Conservation (phyloP, 2,113 vertebrate genomes). For the Megalops atlanticus region DNA sequence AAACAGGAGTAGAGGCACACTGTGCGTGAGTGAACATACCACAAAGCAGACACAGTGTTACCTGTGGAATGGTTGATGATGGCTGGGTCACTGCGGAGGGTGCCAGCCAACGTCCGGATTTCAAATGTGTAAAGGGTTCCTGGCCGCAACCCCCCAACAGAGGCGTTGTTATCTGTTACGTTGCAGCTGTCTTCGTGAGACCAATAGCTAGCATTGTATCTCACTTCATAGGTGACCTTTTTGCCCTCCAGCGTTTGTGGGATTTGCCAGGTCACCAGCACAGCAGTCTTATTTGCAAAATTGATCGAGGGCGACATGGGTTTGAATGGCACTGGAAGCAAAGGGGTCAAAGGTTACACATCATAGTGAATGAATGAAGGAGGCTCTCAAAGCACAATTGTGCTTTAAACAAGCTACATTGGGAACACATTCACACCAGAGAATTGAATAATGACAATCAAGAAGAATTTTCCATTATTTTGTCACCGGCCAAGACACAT, state of each 20-base stretch:
- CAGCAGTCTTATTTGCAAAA: too few species aligned
- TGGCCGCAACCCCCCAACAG: accelerated
- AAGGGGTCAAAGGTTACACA: not conserved
- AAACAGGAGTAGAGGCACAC: not conserved
- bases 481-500: too few species aligned
- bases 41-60: conserved; percentile 14
- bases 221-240: accelerated
- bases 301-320: too few species aligned
- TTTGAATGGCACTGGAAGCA: conserved; percentile 24
- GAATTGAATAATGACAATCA: too few species aligned
- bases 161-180: accelerated
- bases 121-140: conserved; percentile 16
- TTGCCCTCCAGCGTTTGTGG: accelerated
- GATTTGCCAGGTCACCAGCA: not conserved
- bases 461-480: too few species aligned
- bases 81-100: accelerated
- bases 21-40: not conserved
- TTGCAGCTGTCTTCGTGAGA: accelerated
- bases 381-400: not conserved
- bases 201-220: not conserved
- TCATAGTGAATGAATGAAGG: not conserved
- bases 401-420: too few species aligned
- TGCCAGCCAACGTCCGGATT: accelerated
- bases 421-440: too few species aligned
- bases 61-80: accelerated